Evolutionary conservation across 2,113 vertebrate genomes (phyloP).

Genomic region (Crocuta crocuta): DNA sequence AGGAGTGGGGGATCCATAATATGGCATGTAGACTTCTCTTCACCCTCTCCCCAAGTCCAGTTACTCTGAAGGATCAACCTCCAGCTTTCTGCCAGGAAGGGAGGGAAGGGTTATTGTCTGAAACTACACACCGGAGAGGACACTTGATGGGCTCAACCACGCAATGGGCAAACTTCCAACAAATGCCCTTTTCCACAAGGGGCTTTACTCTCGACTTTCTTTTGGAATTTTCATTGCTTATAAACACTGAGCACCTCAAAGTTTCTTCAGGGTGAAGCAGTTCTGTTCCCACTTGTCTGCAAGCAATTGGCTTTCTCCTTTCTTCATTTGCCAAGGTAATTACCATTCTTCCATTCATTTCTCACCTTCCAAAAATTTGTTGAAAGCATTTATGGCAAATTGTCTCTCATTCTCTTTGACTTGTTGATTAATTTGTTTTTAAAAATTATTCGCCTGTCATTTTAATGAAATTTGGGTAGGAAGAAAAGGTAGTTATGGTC

Average conservation of each 20-base stretch:
- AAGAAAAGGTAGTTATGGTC: slow-evolving; percentile 32
- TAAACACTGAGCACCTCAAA: background rate
- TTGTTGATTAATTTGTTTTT: slow-evolving; percentile 45
- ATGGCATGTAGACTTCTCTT: background rate
- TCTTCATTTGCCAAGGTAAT: slow-evolving; percentile 68
- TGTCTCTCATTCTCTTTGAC: slow-evolving; percentile 56
- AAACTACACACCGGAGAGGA: background rate
- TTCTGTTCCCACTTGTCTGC: slow-evolving; percentile 65
- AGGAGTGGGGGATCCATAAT: too few relatives aligned
- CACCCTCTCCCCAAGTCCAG: background rate
- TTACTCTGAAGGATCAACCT: slow-evolving; percentile 1
- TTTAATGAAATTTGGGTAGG: slow-evolving; percentile 44
- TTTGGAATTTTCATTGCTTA: background rate
- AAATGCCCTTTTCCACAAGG: background rate
- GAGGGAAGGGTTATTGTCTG: background rate
- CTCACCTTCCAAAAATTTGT: slow-evolving; percentile 72
- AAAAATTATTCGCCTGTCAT: slow-evolving; percentile 20
- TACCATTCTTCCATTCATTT: slow-evolving; percentile 52
- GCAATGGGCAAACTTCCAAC: background rate
- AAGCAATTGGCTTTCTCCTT: slow-evolving; percentile 62
- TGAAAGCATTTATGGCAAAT: slow-evolving; percentile 62
- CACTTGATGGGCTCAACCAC: background rate
- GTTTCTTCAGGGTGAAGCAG: background rate
- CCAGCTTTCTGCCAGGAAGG: background rate
- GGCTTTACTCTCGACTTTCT: background rate